phyloP scores from a whole-genome alignment of 2,113 vertebrate species.

The Ophthalmolycus amberensis region DNA sequence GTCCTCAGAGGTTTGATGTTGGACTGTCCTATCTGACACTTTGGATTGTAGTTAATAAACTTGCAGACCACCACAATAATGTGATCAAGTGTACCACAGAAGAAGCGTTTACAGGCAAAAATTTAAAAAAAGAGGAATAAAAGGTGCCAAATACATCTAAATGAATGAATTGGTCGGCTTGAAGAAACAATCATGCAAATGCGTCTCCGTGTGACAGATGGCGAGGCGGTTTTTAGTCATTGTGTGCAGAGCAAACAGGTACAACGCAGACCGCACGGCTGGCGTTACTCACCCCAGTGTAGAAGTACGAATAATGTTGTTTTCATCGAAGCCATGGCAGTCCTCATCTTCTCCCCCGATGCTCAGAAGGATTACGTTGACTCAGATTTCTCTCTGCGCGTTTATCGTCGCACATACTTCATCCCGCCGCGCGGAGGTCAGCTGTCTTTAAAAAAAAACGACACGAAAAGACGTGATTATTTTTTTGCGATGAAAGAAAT shows the following conservation, averaged over 20 bases:
- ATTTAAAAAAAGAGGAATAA: not conserved
- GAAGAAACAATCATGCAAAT: slow-evolving; percentile 13
- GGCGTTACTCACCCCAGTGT: slow-evolving; percentile 77
- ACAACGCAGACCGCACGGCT: not conserved
- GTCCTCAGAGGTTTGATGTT: not conserved
- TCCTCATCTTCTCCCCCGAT: slow-evolving; percentile 45
- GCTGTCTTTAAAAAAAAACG: not conserved
- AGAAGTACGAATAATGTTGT: slow-evolving; percentile 65
- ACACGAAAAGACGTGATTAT: not conserved
- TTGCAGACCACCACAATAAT: not conserved
- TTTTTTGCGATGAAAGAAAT: not conserved
- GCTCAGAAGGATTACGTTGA: slow-evolving; percentile 57
- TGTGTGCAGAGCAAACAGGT: slow-evolving; percentile 3
- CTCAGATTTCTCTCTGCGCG: slow-evolving; percentile 51
- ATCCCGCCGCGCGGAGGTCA: slow-evolving; percentile 13
- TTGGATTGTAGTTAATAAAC: not conserved
- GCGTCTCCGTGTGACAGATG: slow-evolving; percentile 42
- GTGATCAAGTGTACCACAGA: not conserved
- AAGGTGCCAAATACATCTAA: not conserved
- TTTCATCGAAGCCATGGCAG: slow-evolving; percentile 71
- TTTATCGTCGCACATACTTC: slow-evolving; percentile 54
- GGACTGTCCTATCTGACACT: not conserved
- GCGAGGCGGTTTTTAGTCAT: slow-evolving; percentile 10
- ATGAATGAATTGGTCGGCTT: not conserved
- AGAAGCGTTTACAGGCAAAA: too few relatives aligned